Evolutionary conservation across 2,113 vertebrate genomes (phyloP).

Genomic region (Melanocharis versteri): DNA sequence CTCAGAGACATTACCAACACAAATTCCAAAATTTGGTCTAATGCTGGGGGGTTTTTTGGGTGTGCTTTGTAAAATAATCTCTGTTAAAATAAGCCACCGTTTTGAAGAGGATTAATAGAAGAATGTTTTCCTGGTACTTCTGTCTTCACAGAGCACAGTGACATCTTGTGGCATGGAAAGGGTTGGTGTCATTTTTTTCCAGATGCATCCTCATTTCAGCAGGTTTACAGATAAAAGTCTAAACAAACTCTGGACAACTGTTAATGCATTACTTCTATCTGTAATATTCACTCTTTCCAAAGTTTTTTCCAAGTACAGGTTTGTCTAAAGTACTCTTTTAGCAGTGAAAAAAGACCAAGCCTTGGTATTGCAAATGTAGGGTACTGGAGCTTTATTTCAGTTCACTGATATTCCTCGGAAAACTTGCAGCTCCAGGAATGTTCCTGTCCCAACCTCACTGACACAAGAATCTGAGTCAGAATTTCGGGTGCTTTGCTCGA

Average conservation of each 20-base stretch:
- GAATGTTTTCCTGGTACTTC: neutral
- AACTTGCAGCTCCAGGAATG: neutral
- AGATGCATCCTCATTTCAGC: neutral
- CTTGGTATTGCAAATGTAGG: neutral
- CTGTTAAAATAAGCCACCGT: neutral
- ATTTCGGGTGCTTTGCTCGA: neutral
- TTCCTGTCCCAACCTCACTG: neutral
- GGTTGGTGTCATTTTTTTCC: neutral
- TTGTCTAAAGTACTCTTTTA: neutral
- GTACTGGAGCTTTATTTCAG: neutral
- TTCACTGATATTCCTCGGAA: neutral
- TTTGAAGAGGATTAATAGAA: neutral
- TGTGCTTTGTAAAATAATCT: neutral
- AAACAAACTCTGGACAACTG: neutral
- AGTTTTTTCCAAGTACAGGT: neutral
- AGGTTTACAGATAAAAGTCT: neutral
- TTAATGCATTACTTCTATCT: neutral
- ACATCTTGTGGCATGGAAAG: slow-evolving; percentile 27
- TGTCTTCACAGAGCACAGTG: slow-evolving; percentile 15
- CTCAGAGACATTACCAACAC: neutral
- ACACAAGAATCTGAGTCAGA: neutral
- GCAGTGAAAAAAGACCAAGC: neutral
- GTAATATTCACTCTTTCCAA: neutral
- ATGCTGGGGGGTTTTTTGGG: neutral
- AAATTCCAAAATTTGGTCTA: neutral